phyloP scores from a whole-genome alignment of 2,113 vertebrate genomes.

The Equus przewalskii region DNA sequence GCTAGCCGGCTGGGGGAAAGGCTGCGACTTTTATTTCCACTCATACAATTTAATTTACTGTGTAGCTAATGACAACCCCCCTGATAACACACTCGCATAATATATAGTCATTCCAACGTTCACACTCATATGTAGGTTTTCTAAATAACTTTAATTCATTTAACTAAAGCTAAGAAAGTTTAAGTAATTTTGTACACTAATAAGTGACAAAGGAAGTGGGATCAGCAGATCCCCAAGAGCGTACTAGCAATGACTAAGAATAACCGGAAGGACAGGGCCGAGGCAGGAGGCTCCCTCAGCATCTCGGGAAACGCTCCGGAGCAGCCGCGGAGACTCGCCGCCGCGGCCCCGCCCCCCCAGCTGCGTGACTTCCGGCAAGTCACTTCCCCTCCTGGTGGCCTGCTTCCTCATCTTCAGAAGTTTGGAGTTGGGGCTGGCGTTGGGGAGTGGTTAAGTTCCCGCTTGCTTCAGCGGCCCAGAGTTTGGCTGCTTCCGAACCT shows the following conservation, averaged over 20 bases:
- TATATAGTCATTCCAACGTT: not conserved
- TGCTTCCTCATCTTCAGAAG: not conserved
- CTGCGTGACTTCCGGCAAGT: fast-evolving
- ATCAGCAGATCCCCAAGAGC: not conserved
- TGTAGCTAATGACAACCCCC: not conserved
- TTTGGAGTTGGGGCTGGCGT: no score
- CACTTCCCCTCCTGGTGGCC: fast-evolving
- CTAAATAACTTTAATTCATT: not conserved
- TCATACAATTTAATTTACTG: not conserved
- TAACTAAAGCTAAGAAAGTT: not conserved
- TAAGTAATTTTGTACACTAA: not conserved
- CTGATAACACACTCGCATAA: not conserved
- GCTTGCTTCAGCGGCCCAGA: no score
- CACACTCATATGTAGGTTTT: not conserved
- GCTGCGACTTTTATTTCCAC: not conserved
- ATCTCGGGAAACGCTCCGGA: fast-evolving
- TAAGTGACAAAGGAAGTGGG: not conserved
- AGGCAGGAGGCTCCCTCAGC: fast-evolving
- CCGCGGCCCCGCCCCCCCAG: not conserved
- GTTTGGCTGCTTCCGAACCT: no score
- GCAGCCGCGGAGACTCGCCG: not conserved
- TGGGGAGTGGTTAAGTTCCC: no score
- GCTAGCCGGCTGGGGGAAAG: not conserved
- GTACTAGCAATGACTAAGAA: not conserved
- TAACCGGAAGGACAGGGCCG: not conserved